Evolutionary conservation across 2,797 vertebrate genomes (phyloP).

Genomic region (Echeneis naucrates): DNA sequence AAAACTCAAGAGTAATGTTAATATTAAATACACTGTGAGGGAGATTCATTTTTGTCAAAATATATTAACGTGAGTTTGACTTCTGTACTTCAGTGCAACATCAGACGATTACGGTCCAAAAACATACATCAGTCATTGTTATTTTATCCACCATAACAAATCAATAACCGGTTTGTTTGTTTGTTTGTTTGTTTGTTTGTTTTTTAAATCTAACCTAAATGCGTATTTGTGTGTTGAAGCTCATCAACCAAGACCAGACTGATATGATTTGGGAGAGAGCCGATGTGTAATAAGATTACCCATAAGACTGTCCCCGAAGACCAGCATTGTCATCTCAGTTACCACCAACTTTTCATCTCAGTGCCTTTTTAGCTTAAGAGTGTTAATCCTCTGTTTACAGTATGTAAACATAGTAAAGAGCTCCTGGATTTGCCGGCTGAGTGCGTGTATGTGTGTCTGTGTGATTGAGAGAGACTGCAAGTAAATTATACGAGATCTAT

Average conservation of each 20-base stretch:
- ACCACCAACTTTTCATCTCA: constrained; percentile 51
- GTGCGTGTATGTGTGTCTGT: constrained; percentile 5
- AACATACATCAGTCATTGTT: neutral
- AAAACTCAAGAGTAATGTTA: too few species aligned
- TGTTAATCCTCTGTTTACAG: constrained; percentile 66
- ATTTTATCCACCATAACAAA: neutral
- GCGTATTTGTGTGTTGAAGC: neutral
- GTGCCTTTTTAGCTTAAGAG: constrained; percentile 47
- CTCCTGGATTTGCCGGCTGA: constrained; percentile 31
- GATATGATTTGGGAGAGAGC: constrained; percentile 45
- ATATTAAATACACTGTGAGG: too few species aligned
- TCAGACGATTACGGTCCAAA: neutral
- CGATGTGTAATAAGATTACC: constrained; percentile 54
- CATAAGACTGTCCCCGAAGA: constrained; percentile 48
- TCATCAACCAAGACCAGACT: constrained; percentile 39
- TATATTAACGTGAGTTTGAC: neutral
- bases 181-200: constrained; percentile 1
- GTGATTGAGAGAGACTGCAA: constrained; percentile 7
- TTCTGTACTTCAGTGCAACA: neutral
- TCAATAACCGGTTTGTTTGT: neutral
- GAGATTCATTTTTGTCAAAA: too few species aligned
- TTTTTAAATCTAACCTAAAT: neutral
- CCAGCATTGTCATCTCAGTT: constrained; percentile 29
- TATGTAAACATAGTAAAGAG: constrained; percentile 49
- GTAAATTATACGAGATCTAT: constrained; percentile 25